Evolutionary conservation across 1,140 invertebrate species (phyloP), one percentile per base, ranked within the genome.

Genomic region (Himalopsyche phryganea): DNA sequence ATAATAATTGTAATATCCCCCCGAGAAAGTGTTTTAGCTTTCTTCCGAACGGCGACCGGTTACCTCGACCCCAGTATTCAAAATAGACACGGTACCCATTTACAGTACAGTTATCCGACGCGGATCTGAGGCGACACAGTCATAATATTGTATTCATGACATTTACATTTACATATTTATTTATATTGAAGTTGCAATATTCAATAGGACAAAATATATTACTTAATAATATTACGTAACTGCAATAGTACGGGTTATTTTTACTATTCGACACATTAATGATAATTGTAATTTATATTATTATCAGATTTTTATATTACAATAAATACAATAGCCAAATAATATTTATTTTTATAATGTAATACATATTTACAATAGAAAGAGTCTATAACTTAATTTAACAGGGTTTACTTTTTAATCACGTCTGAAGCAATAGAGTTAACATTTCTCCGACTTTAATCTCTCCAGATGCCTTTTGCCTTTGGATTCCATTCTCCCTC

Each of bases 321-420:
- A 63, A 51, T 48, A 48, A 54, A 63, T 58, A 63, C 61, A 63
- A 63, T 63, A 63, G 61, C 61, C 57, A 60, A 63, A 63, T 56
- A 58, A 58, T 60, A 63, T 57, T 63, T 63, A 63, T 63, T 59
- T 63, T 63, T 55, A 63, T 59, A 63, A 63, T 53, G n/a, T 63
- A 55, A 55, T 63, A 59, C 61, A 63, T 60, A 60, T 63, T 63
- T 59, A 57, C 61, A 63, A 55, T 59, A 60, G 56, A 57, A 33
- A 55, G 52, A 63, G 50, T 52, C 58, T 59, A 59, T 63, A 46
- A 63, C 32, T 52, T 59, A 56, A 51, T 56, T 23, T 13, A 57
- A 55, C 48, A 57, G 57, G 61, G 52, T 59, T 63, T 56, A 53
- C 44, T 61, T 63, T 63, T 59, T 54, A 62, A 58, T 28, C 7